These are phyloP conservation scores for Lepisosteus oculatus DNA, from an alignment of 2,113 vertebrate genomes.

Conservation along the genomic window DNA sequence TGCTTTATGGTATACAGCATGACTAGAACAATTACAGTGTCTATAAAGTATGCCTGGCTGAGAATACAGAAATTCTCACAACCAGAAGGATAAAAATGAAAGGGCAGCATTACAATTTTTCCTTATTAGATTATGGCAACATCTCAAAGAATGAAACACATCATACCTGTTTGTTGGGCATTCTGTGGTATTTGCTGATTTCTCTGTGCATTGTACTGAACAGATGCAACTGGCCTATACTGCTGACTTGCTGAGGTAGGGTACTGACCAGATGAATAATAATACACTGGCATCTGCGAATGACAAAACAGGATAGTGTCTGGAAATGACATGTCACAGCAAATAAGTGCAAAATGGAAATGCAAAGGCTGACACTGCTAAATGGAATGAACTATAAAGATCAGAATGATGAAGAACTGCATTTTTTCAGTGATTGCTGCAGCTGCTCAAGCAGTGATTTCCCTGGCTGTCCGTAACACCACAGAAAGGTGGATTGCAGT, in stretches of 20 bases:
- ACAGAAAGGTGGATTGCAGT: too few relatives aligned
- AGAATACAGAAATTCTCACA: too few relatives aligned
- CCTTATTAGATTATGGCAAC: too few relatives aligned
- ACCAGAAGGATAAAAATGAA: too few relatives aligned
- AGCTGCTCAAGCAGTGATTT: background rate
- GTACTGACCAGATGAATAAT: constrained; percentile 81
- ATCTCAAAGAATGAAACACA: constrained; percentile 10
- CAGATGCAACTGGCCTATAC: constrained; percentile 76
- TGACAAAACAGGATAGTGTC: background rate
- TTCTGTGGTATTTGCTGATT: constrained; percentile 65
- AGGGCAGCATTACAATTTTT: too few relatives aligned
- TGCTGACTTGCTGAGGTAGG: constrained; percentile 86
- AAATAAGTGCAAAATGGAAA: constrained; percentile 2
- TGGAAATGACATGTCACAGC: background rate
- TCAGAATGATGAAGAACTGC: background rate
- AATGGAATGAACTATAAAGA: background rate
- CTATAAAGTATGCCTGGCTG: too few relatives aligned
- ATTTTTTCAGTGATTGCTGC: background rate
- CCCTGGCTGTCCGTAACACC: too few relatives aligned
- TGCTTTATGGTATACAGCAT: too few relatives aligned
- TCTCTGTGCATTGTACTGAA: constrained; percentile 70
- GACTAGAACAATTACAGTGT: too few relatives aligned
- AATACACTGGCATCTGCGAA: constrained; percentile 82
- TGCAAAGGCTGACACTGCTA: background rate
- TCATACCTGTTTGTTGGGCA: constrained; percentile 76